Base-by-base conservation (phyloP, 2,797 vertebrate genomes). In the Halcyon badia region DNA sequence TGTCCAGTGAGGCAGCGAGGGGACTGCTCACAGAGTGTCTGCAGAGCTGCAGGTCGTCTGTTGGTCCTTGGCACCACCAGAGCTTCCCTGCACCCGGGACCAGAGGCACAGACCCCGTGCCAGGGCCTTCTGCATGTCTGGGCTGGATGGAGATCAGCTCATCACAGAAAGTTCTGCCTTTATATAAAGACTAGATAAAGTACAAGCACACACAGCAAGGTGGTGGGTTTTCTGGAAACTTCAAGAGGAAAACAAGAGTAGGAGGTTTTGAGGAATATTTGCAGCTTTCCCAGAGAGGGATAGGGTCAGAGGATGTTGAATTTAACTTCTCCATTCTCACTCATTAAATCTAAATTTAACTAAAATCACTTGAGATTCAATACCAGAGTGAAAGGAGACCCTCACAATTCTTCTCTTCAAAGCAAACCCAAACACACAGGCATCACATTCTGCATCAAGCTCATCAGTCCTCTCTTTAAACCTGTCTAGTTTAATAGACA, bases 51-150 rank as follows among this genome's bases (percentile, higher is more conserved):
- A 6, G 39, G 30, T 49, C 21, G 11, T 78, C 42, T 58, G 30
- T 17, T 13, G n/a, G 19, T 24, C 70, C n/a, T 48, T 8, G 0
- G 33, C 8, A 35, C 35, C 3, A 3, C 28, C 0, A 0, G 13
- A 2, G 25, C 41, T 46, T 68, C 46, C 41, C 72, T 86, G 37
- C 3, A 44, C 49, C 21, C 22, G 20, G 14, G 3, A 64, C 8
- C 71, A 91, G 54, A 24, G 39, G 2, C 11, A 60, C 14, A 76
- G 44, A 4, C 35, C 42, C 41, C 11, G 11, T 39, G 1, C 0
- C 5, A 1, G 18, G 17, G 14, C 14, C 31, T 75, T 54, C 3
- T 1, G 30, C 21, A 37, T 1, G 1, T 39, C 31, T 58, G 48
- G 17, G 10, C 9, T 14, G 9, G 13, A 24, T 41, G 19, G 68